phyloP scores from a whole-genome alignment of 30 jellyfish, hydroid and myxozoan species.

The Chironex yamaguchii region DNA sequence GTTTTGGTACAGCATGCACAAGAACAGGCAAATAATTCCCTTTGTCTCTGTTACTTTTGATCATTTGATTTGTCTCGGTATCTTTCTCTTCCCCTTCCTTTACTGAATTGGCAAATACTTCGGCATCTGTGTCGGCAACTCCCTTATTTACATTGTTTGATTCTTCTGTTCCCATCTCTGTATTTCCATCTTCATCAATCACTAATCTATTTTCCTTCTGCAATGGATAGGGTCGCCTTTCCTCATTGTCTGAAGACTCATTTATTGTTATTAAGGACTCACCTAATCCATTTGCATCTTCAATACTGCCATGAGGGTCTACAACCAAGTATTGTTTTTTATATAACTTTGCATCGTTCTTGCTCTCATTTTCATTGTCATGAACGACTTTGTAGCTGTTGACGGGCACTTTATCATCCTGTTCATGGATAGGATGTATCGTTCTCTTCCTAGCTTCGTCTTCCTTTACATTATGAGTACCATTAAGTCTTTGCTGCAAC shows the following conservation, averaged over 20 bases:
- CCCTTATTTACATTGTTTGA: too few relatives aligned
- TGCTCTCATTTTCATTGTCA: neutral
- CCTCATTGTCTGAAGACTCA: neutral
- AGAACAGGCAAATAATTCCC: constrained; percentile 70
- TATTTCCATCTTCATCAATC: neutral
- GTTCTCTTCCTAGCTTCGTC: too few relatives aligned
- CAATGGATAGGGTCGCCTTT: neutral
- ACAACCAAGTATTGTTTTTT: neutral
- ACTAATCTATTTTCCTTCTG: neutral
- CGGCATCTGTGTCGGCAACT: neutral
- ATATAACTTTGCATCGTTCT: neutral
- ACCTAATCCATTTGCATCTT: neutral
- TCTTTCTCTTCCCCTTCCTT: constrained; percentile 58
- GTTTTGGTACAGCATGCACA: neutral
- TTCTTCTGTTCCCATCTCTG: too few relatives aligned
- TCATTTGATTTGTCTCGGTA: constrained; percentile 61
- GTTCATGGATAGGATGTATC: too few relatives aligned
- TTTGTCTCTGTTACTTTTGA: constrained; percentile 38
- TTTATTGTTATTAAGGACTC: neutral
- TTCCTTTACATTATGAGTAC: too few relatives aligned
- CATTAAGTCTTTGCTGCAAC: too few relatives aligned
- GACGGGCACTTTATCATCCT: too few relatives aligned
- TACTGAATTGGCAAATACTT: neutral
- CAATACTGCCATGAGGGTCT: neutral
- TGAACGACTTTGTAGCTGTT: too few relatives aligned